A percentile compares a stretch with the other conserved stretches of the same genome.
Evolutionary conservation across 2,888 invertebrate genomes (phyloP).

Genomic region (Nomada flava): DNA sequence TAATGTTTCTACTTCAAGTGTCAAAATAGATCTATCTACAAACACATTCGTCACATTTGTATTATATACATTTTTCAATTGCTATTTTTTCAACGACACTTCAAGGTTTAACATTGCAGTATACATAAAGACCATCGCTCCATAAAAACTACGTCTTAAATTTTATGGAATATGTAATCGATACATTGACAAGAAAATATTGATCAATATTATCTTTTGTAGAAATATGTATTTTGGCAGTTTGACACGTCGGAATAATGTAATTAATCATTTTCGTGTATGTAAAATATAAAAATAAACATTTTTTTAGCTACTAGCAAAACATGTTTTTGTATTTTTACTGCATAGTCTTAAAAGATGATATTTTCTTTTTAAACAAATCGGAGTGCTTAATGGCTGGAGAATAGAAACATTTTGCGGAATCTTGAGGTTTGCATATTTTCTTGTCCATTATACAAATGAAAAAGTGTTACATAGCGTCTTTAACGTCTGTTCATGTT

Average conservation of each 20-base stretch:
- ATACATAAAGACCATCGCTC: conserved; percentile 44
- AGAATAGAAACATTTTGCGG: background rate
- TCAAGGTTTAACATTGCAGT: conserved; percentile 40
- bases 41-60: conserved; percentile 48
- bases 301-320: conserved; percentile 13
- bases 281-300: conserved; percentile 44
- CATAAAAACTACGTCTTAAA: conserved; percentile 51
- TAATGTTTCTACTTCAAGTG: conserved; percentile 51
- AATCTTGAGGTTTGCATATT: conserved; percentile 35
- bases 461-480: conserved; percentile 18
- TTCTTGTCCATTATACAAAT: conserved; percentile 49
- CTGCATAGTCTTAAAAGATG: background rate
- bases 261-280: conserved; percentile 3
- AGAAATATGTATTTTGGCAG: conserved; percentile 37
- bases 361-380: background rate
- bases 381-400: conserved; percentile 8
- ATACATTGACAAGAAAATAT: conserved; percentile 61
- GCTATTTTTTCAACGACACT: conserved; percentile 33
- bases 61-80: conserved; percentile 66
- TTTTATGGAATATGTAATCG: conserved; percentile 44
- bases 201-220: conserved; percentile 17
- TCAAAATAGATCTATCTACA: conserved; percentile 72
- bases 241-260: conserved; percentile 25
- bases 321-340: conserved; percentile 6
- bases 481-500: conserved; percentile 25